Evolutionary conservation across 2,797 vertebrate genomes (phyloP).

Genomic region (Takifugu rubripes): DNA sequence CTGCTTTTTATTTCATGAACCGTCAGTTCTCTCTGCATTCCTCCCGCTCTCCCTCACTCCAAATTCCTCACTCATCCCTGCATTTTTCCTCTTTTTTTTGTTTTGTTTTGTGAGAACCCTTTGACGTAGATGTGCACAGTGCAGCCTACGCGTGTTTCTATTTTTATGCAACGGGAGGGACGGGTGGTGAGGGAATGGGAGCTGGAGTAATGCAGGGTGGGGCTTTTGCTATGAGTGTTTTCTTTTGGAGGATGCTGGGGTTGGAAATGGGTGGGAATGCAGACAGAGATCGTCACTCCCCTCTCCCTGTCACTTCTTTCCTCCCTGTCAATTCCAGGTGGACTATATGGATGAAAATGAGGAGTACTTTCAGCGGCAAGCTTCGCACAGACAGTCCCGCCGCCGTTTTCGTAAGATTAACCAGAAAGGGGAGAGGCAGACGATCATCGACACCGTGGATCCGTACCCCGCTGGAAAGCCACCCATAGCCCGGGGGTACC

Average conservation of each 20-base stretch:
- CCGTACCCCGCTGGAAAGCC: constrained; percentile 92
- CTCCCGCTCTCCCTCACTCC: constrained; percentile 4
- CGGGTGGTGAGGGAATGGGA: constrained; percentile 29
- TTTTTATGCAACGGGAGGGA: constrained; percentile 64
- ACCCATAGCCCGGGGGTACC: constrained; percentile 90
- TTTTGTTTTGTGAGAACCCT: constrained; percentile 46
- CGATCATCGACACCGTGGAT: constrained; percentile 98
- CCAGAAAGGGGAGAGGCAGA: constrained; percentile 97
- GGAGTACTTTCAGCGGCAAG: constrained; percentile 97
- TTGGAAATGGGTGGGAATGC: constrained; percentile 34
- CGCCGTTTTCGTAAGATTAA: constrained; percentile 98
- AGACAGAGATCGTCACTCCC: constrained; percentile 53
- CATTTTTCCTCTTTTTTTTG: constrained; percentile 10
- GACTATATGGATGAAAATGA: constrained; percentile 99
- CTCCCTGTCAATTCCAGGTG: constrained; percentile 76
- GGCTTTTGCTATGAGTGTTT: constrained; percentile 15
- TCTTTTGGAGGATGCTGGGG: neutral
- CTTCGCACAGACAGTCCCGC: constrained; percentile 94
- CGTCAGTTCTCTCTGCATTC: constrained; percentile 18
- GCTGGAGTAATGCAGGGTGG: constrained; percentile 32
- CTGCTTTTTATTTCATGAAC: constrained; percentile 6
- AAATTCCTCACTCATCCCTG: constrained; percentile 3
- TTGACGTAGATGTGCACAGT: constrained; percentile 64
- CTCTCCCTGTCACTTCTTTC: constrained; percentile 17
- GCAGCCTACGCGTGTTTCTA: constrained; percentile 65